Percentiles rank a stretch among this genome's conserved stretches.
These are phyloP conservation scores for Ascidia mentula DNA, from an alignment of 23 tunicate species.

Conservation along the genomic window DNA sequence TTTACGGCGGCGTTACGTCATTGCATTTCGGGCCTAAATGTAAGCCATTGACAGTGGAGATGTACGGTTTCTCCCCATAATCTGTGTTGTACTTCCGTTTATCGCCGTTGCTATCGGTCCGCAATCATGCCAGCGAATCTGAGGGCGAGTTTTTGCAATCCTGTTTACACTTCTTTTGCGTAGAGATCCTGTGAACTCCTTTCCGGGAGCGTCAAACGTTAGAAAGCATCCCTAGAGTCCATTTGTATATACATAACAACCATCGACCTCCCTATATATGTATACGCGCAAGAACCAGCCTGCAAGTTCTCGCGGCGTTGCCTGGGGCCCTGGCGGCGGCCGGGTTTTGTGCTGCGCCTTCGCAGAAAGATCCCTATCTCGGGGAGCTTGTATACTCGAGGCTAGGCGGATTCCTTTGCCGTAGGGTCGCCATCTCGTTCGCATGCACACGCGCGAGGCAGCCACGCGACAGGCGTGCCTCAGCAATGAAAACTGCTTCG, in stretches of 20 bases:
- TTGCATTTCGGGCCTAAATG: no score
- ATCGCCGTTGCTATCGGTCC: no score
- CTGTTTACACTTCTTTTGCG: no score
- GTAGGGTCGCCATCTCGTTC: neutral
- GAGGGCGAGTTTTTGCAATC: no score
- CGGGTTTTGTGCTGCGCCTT: neutral
- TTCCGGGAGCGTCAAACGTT: neutral
- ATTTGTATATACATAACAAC: no score
- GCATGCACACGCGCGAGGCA: neutral
- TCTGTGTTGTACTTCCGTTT: no score
- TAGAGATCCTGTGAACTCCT: neutral
- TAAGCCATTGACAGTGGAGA: no score
- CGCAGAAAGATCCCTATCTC: neutral
- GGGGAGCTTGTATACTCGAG: neutral
- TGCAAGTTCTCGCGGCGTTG: no score
- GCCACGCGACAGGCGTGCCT: slow-evolving; percentile 1
- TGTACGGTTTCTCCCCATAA: no score
- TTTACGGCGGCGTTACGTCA: no score
- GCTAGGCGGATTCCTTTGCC: neutral
- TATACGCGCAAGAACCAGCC: neutral
- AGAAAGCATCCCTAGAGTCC: neutral
- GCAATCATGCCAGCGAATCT: no score
- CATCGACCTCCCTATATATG: neutral
- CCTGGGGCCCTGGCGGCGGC: neutral
- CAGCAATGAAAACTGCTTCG: neutral